A percentile compares a stretch with the other conserved stretches of the same genome.
phyloP scores from a whole-genome alignment of 2,113 vertebrate genomes.

The Xenopus borealis region DNA sequence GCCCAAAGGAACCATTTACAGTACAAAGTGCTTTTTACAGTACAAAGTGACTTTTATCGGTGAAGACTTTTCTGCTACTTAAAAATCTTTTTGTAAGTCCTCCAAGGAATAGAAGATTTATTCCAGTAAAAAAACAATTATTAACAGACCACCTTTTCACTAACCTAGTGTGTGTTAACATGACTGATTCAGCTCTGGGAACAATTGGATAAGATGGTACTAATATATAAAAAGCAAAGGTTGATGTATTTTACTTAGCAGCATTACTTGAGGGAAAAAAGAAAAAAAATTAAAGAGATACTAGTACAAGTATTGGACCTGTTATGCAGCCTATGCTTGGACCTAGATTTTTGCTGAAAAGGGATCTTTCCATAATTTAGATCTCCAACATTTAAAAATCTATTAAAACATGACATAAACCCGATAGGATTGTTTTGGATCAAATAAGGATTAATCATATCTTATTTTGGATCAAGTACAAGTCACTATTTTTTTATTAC shows the following conservation, averaged over 20 bases:
- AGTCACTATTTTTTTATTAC: too few species aligned
- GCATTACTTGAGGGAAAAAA: background rate
- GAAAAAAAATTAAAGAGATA: too few species aligned
- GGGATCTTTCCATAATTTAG: too few species aligned
- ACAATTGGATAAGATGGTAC: background rate
- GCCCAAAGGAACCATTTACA: constrained; percentile 35
- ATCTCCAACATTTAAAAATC: too few species aligned
- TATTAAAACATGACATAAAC: too few species aligned
- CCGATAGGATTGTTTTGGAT: too few species aligned
- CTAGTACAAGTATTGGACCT: too few species aligned
- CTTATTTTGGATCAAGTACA: too few species aligned
- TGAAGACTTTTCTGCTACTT: constrained; percentile 28
- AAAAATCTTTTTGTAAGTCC: constrained; percentile 13
- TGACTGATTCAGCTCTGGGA: background rate
- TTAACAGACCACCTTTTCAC: background rate
- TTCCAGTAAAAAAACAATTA: constrained; percentile 9
- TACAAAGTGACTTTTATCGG: constrained; percentile 42
- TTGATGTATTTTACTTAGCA: background rate
- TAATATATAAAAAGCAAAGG: background rate
- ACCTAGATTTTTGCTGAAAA: too few species aligned
- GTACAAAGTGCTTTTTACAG: constrained; percentile 25
- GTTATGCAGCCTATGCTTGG: too few species aligned
- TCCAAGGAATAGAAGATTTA: constrained; percentile 23
- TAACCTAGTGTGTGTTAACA: background rate
- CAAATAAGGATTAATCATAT: too few species aligned